Evolutionary conservation across 2,113 vertebrate genomes (phyloP).

Genomic region (Notarius quadriscutis): DNA sequence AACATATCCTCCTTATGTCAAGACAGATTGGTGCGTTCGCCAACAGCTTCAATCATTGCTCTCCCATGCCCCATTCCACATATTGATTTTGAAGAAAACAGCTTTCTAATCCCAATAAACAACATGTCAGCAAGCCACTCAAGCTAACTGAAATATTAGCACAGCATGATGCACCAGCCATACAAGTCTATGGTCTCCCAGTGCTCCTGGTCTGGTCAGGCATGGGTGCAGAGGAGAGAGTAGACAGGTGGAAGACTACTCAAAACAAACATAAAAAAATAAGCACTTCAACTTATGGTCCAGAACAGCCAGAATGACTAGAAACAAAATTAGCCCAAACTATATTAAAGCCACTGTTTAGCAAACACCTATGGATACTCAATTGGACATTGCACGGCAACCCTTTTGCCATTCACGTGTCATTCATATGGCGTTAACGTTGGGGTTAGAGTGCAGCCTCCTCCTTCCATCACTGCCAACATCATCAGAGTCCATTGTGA

Average conservation of each 20-base stretch:
- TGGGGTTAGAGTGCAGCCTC: conserved; percentile 44
- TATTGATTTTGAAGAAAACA: conserved; percentile 77
- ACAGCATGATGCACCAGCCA: conserved; percentile 71
- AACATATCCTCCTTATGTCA: conserved; percentile 55
- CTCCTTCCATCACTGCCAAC: background rate
- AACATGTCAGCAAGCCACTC: conserved; percentile 77
- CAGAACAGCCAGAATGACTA: background rate
- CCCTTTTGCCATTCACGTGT: background rate
- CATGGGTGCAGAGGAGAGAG: conserved; percentile 33
- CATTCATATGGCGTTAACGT: conserved; percentile 57
- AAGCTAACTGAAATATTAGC: conserved; percentile 76
- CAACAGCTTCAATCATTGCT: conserved; percentile 54
- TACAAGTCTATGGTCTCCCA: conserved; percentile 62
- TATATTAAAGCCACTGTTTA: background rate
- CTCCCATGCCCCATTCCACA: conserved; percentile 47
- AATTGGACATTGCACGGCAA: background rate
- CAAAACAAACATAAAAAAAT: background rate
- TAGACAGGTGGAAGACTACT: conserved; percentile 51
- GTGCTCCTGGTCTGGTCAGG: conserved; percentile 62
- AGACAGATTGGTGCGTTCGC: conserved; percentile 38
- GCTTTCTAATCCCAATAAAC: conserved; percentile 82
- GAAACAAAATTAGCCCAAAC: background rate
- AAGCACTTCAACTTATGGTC: background rate
- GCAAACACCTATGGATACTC: background rate
- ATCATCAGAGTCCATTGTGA: conserved; percentile 50